A percentile compares a stretch with the other conserved stretches of the same genome.
Conservation (phyloP, 2,113 vertebrate species). For the Megaceryle maxima region DNA sequence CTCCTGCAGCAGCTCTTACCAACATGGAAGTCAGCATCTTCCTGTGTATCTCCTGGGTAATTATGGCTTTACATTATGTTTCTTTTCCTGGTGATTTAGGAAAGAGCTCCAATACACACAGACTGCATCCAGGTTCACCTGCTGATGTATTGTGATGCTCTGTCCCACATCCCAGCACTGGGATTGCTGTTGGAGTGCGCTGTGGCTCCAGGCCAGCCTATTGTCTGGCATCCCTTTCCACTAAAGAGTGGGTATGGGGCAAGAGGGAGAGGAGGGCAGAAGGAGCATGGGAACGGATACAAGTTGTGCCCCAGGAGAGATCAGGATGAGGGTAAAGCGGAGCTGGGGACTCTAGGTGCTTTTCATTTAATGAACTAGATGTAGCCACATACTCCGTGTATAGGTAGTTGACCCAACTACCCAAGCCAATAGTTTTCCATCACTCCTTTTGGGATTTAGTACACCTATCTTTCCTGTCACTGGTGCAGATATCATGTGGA, state of each 20-base stretch:
- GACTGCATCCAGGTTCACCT: neutral
- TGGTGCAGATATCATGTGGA: neutral
- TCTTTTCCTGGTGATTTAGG: neutral
- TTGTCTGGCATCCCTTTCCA: neutral
- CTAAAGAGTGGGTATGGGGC: neutral
- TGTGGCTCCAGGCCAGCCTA: neutral
- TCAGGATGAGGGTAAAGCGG: neutral
- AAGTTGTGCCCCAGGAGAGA: neutral
- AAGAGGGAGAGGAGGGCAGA: neutral
- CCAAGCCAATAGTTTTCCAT: too few relatives aligned
- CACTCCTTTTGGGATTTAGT: neutral
- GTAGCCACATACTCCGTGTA: accelerated
- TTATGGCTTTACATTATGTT: neutral
- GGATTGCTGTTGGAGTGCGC: neutral
- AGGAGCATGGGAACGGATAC: neutral
- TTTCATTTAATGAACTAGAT: neutral
- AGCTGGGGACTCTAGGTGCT: neutral
- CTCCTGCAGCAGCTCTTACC: neutral
- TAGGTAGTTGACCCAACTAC: neutral
- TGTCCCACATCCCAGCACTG: neutral
- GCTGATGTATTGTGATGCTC: neutral
- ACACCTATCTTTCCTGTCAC: neutral
- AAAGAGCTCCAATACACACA: neutral
- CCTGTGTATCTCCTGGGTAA: neutral
- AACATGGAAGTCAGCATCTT: neutral